Base-by-base conservation (phyloP, 2,113 vertebrate species). In the Scomber japonicus region DNA sequence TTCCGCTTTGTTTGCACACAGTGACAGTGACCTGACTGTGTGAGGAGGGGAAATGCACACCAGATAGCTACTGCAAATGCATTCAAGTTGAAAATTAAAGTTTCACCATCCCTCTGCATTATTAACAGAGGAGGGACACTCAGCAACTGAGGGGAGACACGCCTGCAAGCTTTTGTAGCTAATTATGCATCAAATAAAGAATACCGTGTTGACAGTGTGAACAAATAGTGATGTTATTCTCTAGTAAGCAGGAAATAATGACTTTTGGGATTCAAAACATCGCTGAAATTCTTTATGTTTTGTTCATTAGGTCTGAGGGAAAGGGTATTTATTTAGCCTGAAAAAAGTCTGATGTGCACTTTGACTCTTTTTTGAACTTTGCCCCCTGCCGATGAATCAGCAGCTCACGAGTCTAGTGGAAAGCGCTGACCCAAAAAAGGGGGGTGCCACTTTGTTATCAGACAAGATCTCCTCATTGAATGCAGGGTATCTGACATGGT, bases 1-100 rank as follows among this genome's bases (percentile, higher is more conserved):
- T 82, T 75, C 50, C 1, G 68, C 85, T 91, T 89, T 89, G 87
- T 90, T 82, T 84, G 30, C 65, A 62, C 49, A 81, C 75, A 44
- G 80, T 51, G 69, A 83, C 81, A 67, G 75, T 64, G 85, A 76
- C 79, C 60, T 49, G 63, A 65, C 68, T 65, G 67, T 35, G 69
- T 7, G 63, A 71, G 51, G 56, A 73, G 69, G 54, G 73, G 81
- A 87, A 88, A 78, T 21, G 75, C 75, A 88, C 71, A 85, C 46
- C 85, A 61, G 56, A 80, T 59, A 79, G 78, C 76, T 82, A 55
- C 64, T 72, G 67, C 76, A 72, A 81, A 85, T 68, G 81, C 81
- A 80, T 89, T 92, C 75, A 67, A 74, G 75, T 88, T 71, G 66
- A 88, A 93, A 92, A 91, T 91, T 81, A 83, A 88, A 87, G 81